A percentile compares a stretch with the other conserved stretches of the same genome.
These are phyloP conservation scores for Aphidius ervi DNA, from an alignment of 1,140 invertebrate genomes.

Conservation along the genomic window DNA sequence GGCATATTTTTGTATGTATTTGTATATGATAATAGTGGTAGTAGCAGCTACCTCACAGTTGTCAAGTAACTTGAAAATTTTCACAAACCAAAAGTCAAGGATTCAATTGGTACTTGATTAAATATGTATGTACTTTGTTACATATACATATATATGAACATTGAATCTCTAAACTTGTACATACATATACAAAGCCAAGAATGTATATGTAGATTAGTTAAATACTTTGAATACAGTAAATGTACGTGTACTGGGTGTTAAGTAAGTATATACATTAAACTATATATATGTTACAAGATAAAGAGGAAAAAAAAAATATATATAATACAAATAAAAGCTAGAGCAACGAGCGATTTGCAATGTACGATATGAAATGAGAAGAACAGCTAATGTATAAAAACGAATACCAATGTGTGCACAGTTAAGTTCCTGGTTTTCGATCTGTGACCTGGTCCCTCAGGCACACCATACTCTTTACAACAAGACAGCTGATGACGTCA, in stretches of 20 bases:
- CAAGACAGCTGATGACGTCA: too few relatives aligned
- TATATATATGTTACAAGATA: too few relatives aligned
- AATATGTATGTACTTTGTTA: neutral
- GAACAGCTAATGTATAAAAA: neutral
- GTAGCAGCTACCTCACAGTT: neutral
- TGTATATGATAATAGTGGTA: neutral
- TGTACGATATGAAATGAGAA: neutral
- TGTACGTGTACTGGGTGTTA: neutral
- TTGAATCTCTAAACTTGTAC: neutral
- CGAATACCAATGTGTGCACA: neutral
- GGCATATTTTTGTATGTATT: neutral
- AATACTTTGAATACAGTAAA: too few relatives aligned
- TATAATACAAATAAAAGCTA: too few relatives aligned
- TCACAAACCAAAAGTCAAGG: slow-evolving; percentile 18
- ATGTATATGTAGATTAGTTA: neutral
- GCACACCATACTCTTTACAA: too few relatives aligned
- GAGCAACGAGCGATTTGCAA: too few relatives aligned
- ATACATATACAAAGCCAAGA: neutral
- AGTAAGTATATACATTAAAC: neutral
- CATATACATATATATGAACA: neutral
- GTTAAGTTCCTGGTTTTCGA: slow-evolving; percentile 6
- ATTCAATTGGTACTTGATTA: neutral
- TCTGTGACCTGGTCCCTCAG: too few relatives aligned
- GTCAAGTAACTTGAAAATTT: slow-evolving; percentile 9
- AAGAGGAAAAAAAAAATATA: too few relatives aligned